Base-by-base conservation (phyloP, 2,888 invertebrate genomes). In the Ophraella communa region DNA sequence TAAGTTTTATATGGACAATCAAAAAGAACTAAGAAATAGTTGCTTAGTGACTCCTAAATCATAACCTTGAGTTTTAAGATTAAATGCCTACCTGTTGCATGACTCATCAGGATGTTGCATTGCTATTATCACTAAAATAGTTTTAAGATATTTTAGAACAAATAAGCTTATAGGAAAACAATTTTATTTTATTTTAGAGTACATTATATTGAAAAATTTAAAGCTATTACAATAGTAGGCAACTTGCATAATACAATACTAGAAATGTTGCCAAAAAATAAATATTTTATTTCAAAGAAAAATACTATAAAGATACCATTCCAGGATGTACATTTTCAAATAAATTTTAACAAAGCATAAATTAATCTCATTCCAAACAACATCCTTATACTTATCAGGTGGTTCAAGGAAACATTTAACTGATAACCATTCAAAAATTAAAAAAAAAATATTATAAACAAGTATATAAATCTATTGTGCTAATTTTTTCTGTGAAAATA, bases 141-240 rank as follows among this genome's bases (percentile, higher is more conserved):
- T 58, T 14, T 21, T 11, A 27, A 1, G 3, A 27, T 17, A 4
- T 24, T 27, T 59, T 42, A 42, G 27, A 35, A 33, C 33, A 62
- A 21, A 65, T 61, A 62, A 18, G 45, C 56, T 67, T 77, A 77
- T 77, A 77, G 77, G 78, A 77, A 78, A 78, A 78, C 78, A 78
- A 76, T 76, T 78, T 75, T 76, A 77, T 39, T 77, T 77, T 67
- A 73, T 70, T 71, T 77, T 73, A 77, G 74, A 71, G 77, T 78
- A 78, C 78, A 78, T 72, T 70, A 76, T 77, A 76, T 75, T 74
- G 77, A 75, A 78, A 77, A 78, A 76, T 74, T 78, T 78, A 78
- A 78, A 78, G 77, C 77, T 78, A 77, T 74, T 75, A 77, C 73
- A 78, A 73, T 73, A 70, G 74, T 72, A 76, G 76, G 73, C 77